These are phyloP conservation scores for Caenorhabditis zanzibari DNA, from an alignment of 2,888 invertebrate species.

Conservation along the genomic window DNA sequence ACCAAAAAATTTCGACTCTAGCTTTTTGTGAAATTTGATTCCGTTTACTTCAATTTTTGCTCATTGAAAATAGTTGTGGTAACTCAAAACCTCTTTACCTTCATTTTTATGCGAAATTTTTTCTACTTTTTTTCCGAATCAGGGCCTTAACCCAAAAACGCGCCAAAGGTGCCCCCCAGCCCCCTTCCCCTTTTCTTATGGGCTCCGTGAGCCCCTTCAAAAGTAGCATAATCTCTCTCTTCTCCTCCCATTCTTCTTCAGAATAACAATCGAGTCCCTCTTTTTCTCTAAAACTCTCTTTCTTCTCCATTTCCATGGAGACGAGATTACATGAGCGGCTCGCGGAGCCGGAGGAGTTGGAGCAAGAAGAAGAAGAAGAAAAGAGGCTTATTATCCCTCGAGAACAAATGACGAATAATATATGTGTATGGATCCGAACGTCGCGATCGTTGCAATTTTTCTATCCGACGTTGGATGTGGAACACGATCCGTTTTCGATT, in stretches of 20 bases:
- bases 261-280: conserved; percentile 15
- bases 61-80: too few relatives aligned
- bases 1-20: too few relatives aligned
- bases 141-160: too few relatives aligned
- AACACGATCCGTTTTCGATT: conserved; percentile 17
- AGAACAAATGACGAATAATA: conserved; percentile 36
- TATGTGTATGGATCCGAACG: conserved; percentile 63
- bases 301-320: conserved; percentile 46
- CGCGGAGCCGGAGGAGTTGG: conserved; percentile 1
- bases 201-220: too few relatives aligned
- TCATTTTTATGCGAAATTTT: too few relatives aligned
- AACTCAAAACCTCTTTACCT: too few relatives aligned
- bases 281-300: neutral
- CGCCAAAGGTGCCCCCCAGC: too few relatives aligned
- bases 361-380: conserved; percentile 13
- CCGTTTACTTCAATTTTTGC: too few relatives aligned
- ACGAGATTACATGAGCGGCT: neutral
- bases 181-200: neutral
- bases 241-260: neutral
- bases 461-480: conserved; percentile 26
- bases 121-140: too few relatives aligned
- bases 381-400: neutral
- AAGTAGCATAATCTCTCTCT: conserved; percentile 1
- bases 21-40: too few relatives aligned
- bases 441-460: conserved; percentile 52